A percentile compares a stretch with the other conserved stretches of the same genome.
Evolutionary conservation across 1,140 invertebrate species (phyloP).

Genomic region (Procambarus clarkii): DNA sequence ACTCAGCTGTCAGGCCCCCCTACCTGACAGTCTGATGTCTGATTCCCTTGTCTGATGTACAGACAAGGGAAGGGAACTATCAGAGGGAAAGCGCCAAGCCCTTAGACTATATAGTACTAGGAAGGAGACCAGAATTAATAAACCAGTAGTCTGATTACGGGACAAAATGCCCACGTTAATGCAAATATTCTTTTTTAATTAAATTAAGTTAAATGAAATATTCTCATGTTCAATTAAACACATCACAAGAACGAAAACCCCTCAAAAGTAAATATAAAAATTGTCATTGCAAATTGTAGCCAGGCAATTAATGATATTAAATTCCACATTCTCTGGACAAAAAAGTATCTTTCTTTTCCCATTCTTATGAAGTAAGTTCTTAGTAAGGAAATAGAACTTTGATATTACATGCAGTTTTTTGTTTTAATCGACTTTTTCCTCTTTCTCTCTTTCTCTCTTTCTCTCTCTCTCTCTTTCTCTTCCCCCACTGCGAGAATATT

Average conservation of each 20-base stretch:
- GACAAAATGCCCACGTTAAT: no score
- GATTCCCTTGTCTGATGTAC: no score
- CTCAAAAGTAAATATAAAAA: constrained; percentile 3
- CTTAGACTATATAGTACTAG: no score
- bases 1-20: no score
- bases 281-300: constrained; percentile 32
- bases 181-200: no score
- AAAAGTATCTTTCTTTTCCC: constrained; percentile 36
- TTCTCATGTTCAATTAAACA: background rate
- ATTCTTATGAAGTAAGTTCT: constrained; percentile 48
- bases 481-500: background rate
- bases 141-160: no score
- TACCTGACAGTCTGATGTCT: no score
- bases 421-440: constrained; percentile 30
- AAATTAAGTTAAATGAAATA: no score
- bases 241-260: background rate
- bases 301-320: constrained; percentile 48
- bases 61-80: no score
- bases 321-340: constrained; percentile 36
- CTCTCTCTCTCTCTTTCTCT: constrained; percentile 34
- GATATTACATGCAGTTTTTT: constrained; percentile 42
- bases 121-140: no score
- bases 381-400: constrained; percentile 47
- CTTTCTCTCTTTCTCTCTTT: constrained; percentile 31
- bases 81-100: no score